Evolutionary conservation across 2,888 invertebrate genomes (phyloP), one percentile per base, ranked within the genome.

Genomic region (Cataglyphis altisquamis): DNA sequence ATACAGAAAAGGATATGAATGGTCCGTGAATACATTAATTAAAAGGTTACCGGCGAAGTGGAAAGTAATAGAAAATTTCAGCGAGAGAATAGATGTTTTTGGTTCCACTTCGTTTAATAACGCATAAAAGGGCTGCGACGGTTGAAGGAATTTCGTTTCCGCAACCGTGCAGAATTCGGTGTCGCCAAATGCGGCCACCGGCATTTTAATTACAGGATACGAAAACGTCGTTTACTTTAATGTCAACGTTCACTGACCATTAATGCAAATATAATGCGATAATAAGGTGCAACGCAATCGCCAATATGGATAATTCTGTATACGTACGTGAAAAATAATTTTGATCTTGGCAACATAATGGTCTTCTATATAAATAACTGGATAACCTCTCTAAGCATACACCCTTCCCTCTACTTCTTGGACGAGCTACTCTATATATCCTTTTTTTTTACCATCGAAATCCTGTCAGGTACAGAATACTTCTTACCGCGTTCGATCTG

Each of bases 141-240:
- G 64, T 66, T 77, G 62, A 9, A 67, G 70, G 64, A 82, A 89
- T 86, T 84, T 66, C 64, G 48, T 73, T 83, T 80, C 63, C 68
- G 63, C 55, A 74, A 80, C 41, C 52, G 64, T 60, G 66, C 57
- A 45, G 25, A 36, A 62, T 55, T 66, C 63, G 84, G 63, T 62
- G 72, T 48, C 67, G 64, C 74, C 80, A 88, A 86, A 82, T 75
- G 70, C 4, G 66, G 62, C 73, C 57, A 72, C 32, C 45, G 83
- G 70, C 82, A 82, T 86, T 90, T 85, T 86, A 87, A 88, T 90
- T 90, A 84, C 82, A 70, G 63, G 83, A 83, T 84, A 87, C 87
- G 83, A 85, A 87, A 88, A 82, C 86, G 85, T 72, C 78, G 70
- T 83, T 80, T 83, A 67, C 83, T 75, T 68, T 86, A 74, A 82